Evolutionary conservation across 2,797 vertebrate genomes (phyloP), one percentile per base, ranked within the genome.

Genomic region (Chelidonichthys spinosus): DNA sequence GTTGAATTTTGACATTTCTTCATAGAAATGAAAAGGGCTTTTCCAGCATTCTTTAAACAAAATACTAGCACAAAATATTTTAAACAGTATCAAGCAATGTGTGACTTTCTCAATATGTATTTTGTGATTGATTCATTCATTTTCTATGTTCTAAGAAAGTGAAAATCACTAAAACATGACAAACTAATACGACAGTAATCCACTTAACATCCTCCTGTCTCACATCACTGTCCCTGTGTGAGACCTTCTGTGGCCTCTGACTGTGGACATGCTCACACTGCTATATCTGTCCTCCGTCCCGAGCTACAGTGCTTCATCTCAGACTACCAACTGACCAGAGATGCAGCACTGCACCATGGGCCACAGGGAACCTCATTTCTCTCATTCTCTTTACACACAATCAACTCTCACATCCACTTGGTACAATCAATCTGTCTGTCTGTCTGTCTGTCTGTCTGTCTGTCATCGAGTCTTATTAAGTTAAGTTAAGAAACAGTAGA

Each of bases 241-340:
- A 56, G 36, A 6, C 11, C 42, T 70, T 5, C 36, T 49, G 37
- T 47, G 52, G 61, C 4, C 6, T 35, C 17, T 50, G 60, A 15
- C 44, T 15, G 47, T 52, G 42, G 62, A 36, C 11, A 37, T 50
- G 33, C 6, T 39, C 42, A 7, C 17, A n/a, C 4, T 33, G 35
- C n/a, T 60, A 25, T 40, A 25, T 63, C 43, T 75, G 82, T 74
- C 93, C 93, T 95, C 92, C 87, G 95, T 99, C 98, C 97, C 90
- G 97, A 99, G 98, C 97, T 99, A 99, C 98, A 99, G 98, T 99
- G 98, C 97, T 99, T 99, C 98, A 99, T 99, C 98, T 99, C 98
- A 99, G 98, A 99, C 97, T 99, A 97, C 95, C 96, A 97, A 95
- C 95, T 99, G 97, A 99, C 97, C 98, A 98, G 98, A 99, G 98